Conservation (phyloP, 2,113 vertebrate species). For the Oreochromis niloticus region DNA sequence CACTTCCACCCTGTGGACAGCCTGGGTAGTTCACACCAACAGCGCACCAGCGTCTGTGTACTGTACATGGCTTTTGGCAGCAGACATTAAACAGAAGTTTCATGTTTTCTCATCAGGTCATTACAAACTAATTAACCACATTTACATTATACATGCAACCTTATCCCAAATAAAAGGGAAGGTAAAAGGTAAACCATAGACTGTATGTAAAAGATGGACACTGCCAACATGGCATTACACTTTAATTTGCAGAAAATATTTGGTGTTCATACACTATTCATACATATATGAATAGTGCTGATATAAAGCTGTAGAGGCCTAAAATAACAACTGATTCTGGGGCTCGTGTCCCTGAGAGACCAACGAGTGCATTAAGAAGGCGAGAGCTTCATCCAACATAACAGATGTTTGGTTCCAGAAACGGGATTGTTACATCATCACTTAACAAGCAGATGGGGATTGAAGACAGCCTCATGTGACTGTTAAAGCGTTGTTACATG, state of each 20-base stretch:
- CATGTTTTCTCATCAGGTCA: neutral
- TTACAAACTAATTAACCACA: neutral
- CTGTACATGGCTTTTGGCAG: neutral
- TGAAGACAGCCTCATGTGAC: neutral
- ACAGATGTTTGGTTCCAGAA: neutral
- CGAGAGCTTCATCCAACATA: neutral
- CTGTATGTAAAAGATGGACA: neutral
- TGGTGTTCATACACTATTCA: neutral
- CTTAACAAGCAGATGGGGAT: neutral
- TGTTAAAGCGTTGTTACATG: neutral
- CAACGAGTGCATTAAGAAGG: neutral
- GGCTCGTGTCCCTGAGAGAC: neutral
- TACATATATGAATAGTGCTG: neutral
- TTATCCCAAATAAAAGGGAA: neutral
- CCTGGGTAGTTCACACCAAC: neutral
- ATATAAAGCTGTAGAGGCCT: neutral
- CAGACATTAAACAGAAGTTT: neutral
- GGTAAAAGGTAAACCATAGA: neutral
- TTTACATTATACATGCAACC: neutral
- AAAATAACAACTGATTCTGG: neutral
- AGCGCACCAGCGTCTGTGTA: neutral
- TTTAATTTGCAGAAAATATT: neutral
- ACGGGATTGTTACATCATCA: neutral
- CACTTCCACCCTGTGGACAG: conserved; percentile 49
- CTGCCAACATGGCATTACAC: neutral